Evolutionary conservation across 2,797 vertebrate genomes (phyloP).

Genomic region (Heterohyrax brucei): DNA sequence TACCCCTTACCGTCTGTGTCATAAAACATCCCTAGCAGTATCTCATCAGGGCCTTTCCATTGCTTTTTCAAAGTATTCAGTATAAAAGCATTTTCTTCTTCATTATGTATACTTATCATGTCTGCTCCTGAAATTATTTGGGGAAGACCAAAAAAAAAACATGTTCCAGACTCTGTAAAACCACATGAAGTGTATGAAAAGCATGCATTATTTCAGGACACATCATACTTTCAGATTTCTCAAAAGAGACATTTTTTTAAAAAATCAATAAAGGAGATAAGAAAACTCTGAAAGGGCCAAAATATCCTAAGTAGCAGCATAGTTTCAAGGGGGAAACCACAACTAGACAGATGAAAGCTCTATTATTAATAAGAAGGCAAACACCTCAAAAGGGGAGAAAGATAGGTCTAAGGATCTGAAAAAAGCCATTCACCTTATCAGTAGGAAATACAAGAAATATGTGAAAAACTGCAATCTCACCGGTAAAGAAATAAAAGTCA

Average conservation of each 20-base stretch:
- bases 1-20: conserved; percentile 93
- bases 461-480: conserved; percentile 28
- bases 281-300: neutral
- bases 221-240: neutral
- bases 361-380: conserved; percentile 5
- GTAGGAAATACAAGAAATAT: conserved; percentile 48
- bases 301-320: neutral
- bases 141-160: conserved; percentile 1
- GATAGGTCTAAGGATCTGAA: conserved; percentile 7
- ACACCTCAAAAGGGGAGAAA: neutral
- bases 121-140: conserved; percentile 88
- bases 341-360: conserved; percentile 21
- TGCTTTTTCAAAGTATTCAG: conserved; percentile 91
- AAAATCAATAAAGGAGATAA: conserved; percentile 8
- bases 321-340: conserved; percentile 51
- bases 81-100: conserved; percentile 93
- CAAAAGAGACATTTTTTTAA: neutral
- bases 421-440: conserved; percentile 30
- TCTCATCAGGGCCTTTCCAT: conserved; percentile 92
- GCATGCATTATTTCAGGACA: neutral
- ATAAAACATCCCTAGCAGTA: conserved; percentile 95
- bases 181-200: conserved; percentile 32
- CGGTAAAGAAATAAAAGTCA: conserved; percentile 28
- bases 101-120: conserved; percentile 93
- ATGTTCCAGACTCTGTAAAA: conserved; percentile 65